phyloP scores from a whole-genome alignment of 1,140 invertebrate species.

The Drosophila grimshawi region DNA sequence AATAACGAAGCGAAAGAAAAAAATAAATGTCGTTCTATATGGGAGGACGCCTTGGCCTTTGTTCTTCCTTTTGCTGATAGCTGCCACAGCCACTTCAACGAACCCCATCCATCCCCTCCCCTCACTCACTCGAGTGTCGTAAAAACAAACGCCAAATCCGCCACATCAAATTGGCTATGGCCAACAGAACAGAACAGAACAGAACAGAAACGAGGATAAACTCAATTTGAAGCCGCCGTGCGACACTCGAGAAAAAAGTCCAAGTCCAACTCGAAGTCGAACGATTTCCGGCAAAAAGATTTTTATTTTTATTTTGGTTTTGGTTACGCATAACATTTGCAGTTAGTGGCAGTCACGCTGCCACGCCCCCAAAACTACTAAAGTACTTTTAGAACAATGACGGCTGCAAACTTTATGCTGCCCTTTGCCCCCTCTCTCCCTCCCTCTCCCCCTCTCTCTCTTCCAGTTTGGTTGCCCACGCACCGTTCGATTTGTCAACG shows the following conservation, averaged over 20 bases:
- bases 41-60: conserved; percentile 51
- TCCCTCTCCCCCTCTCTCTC: no score
- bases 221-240: conserved; percentile 59
- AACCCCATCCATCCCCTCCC: no score
- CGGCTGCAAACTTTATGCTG: conserved; percentile 70
- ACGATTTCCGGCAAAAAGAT: conserved; percentile 6
- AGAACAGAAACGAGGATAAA: conserved; percentile 43
- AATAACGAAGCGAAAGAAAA: conserved; percentile 24
- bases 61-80: background rate
- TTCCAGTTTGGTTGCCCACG: background rate
- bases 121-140: conserved; percentile 49
- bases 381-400: conserved; percentile 60
- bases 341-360: conserved; percentile 52
- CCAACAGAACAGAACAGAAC: conserved; percentile 47
- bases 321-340: conserved; percentile 64
- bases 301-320: conserved; percentile 5
- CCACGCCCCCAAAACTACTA: conserved; percentile 51
- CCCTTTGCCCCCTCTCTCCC: conserved; percentile 1
- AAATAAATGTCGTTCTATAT: conserved; percentile 63
- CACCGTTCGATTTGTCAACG: conserved; percentile 75
- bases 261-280: background rate
- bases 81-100: background rate
- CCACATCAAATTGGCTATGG: conserved; percentile 68
- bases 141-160: conserved; percentile 79
- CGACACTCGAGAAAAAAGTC: conserved; percentile 34